Evolutionary conservation across 2,888 invertebrate species (phyloP).

Genomic region (Seira ritae): DNA sequence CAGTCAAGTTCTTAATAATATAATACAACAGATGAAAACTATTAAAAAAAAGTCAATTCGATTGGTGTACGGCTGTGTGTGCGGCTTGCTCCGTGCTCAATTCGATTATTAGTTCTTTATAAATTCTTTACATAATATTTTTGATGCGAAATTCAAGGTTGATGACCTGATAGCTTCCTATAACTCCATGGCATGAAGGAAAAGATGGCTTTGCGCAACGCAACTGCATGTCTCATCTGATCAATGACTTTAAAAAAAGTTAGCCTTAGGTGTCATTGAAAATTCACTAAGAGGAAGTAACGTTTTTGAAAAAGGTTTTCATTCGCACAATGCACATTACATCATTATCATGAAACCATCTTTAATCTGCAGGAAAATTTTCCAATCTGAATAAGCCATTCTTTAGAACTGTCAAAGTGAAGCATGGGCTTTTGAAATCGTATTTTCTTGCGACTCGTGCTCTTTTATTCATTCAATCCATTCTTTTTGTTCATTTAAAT

Average conservation of each 20-base stretch:
- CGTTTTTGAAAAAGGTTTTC: slow-evolving; percentile 25
- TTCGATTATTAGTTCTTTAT: slow-evolving; percentile 19
- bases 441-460: not conserved
- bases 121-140: slow-evolving; percentile 1
- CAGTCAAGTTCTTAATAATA: not conserved
- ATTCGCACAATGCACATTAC: slow-evolving; percentile 27
- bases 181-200: not conserved
- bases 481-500: slow-evolving; percentile 7
- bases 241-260: slow-evolving; percentile 38
- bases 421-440: not conserved
- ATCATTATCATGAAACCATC: slow-evolving; percentile 33
- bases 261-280: slow-evolving; percentile 51
- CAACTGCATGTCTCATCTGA: not conserved
- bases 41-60: not conserved
- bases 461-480: not conserved
- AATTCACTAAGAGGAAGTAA: slow-evolving; percentile 15
- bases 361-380: slow-evolving; percentile 24
- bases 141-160: slow-evolving; percentile 32
- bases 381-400: slow-evolving; percentile 27
- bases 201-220: not conserved
- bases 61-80: not conserved
- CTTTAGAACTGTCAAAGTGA: slow-evolving; percentile 28
- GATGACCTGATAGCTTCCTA: slow-evolving; percentile 45
- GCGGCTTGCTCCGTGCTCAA: not conserved
- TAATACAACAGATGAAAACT: slow-evolving; percentile 6